Evolutionary conservation across 1,140 invertebrate species (phyloP).

Genomic region (Drosophila dunni): DNA sequence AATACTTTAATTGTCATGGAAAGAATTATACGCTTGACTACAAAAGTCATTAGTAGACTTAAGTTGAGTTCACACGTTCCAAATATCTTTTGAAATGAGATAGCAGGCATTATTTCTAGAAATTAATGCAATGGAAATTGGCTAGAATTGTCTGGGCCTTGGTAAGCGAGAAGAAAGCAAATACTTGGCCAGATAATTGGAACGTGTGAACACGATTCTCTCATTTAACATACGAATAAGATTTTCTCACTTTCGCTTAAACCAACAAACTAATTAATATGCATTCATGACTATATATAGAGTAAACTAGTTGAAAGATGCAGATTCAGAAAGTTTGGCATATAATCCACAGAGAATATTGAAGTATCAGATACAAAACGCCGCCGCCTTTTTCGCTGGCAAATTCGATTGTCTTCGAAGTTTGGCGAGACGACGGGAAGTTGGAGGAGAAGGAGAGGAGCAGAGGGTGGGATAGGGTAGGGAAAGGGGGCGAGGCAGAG

Average conservation of each 20-base stretch:
- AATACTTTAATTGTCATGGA: neutral
- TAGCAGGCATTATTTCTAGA: slow-evolving; percentile 2
- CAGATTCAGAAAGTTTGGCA: slow-evolving; percentile 1
- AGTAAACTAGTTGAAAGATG: neutral
- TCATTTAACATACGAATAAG: slow-evolving; percentile 2
- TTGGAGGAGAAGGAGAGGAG: neutral
- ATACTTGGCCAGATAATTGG: slow-evolving; percentile 33
- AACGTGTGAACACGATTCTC: slow-evolving; percentile 30
- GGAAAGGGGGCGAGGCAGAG: neutral
- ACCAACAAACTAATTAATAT: neutral
- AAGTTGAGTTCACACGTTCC: slow-evolving; percentile 25
- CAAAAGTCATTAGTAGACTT: neutral
- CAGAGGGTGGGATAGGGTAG: neutral
- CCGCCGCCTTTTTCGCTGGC: slow-evolving; percentile 39
- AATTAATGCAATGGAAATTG: slow-evolving; percentile 29
- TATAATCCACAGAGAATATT: slow-evolving; percentile 18
- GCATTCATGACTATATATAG: neutral
- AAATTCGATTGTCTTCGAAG: slow-evolving; percentile 31
- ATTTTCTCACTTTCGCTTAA: slow-evolving; percentile 1
- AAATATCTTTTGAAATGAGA: slow-evolving; percentile 20
- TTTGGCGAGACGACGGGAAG: neutral
- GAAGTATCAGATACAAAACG: slow-evolving; percentile 25
- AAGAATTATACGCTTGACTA: neutral
- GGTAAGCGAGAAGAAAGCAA: slow-evolving; percentile 26
- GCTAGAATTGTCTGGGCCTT: slow-evolving; percentile 39